A percentile compares a stretch with the other conserved stretches of the same genome.
phyloP scores from a whole-genome alignment of 2,797 vertebrate species.

The Pempheris klunzingeri region DNA sequence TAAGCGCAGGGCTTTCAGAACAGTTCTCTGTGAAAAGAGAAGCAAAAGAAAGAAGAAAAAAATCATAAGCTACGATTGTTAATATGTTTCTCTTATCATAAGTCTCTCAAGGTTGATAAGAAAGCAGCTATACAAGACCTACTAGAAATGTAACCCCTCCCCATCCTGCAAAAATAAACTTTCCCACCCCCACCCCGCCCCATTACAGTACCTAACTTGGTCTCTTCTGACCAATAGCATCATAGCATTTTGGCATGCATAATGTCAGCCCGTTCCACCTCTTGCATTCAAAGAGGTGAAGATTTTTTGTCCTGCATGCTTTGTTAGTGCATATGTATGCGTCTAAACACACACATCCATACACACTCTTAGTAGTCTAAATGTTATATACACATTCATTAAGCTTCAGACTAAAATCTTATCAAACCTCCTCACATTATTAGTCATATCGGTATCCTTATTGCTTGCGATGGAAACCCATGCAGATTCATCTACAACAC shows the following conservation, averaged over 20 bases:
- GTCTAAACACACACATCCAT: conserved; percentile 79
- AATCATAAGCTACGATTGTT: conserved; percentile 74
- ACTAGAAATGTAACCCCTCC: conserved; percentile 72
- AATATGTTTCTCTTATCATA: conserved; percentile 73
- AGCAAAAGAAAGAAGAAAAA: conserved; percentile 66
- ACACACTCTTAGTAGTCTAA: conserved; percentile 72
- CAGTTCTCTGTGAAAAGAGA: conserved; percentile 85
- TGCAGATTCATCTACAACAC: conserved; percentile 83
- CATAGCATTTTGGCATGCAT: conserved; percentile 86
- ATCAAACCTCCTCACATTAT: conserved; percentile 73
- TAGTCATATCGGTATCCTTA: conserved; percentile 80
- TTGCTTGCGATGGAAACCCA: conserved; percentile 86
- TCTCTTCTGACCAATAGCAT: conserved; percentile 80
- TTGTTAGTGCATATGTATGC: conserved; percentile 82
- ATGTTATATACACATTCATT: conserved; percentile 82
- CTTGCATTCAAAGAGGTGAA: conserved; percentile 78
- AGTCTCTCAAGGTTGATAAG: conserved; percentile 76
- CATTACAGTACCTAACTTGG: conserved; percentile 83
- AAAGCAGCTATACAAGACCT: conserved; percentile 81
- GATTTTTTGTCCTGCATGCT: conserved; percentile 84
- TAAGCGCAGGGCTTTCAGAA: conserved; percentile 85
- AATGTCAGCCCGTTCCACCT: conserved; percentile 74
- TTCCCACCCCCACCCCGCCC: conserved; percentile 68
- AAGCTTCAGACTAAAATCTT: conserved; percentile 78
- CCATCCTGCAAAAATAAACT: conserved; percentile 81